Evolutionary conservation across 1,140 invertebrate species (phyloP).

Genomic region (Drosophila watanabei): DNA sequence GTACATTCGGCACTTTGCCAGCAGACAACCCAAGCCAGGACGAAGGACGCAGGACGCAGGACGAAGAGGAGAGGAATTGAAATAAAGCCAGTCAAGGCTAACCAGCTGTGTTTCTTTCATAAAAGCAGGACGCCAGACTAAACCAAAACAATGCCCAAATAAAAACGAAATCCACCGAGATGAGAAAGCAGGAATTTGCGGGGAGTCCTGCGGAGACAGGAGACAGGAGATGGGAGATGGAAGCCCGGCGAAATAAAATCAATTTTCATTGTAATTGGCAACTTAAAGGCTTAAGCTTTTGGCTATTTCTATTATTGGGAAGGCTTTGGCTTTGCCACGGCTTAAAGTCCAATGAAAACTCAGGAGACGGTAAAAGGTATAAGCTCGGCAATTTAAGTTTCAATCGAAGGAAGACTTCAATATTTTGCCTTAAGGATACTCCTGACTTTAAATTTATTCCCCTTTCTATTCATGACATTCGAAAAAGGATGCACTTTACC

Average conservation of each 20-base stretch:
- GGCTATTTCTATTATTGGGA: slow-evolving; percentile 70
- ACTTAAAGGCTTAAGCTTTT: slow-evolving; percentile 72
- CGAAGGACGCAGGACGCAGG: background rate
- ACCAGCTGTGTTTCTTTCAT: slow-evolving; percentile 55
- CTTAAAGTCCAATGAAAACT: slow-evolving; percentile 4
- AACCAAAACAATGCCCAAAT: slow-evolving; percentile 45
- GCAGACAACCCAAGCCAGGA: slow-evolving; percentile 32
- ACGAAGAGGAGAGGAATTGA: too few species aligned
- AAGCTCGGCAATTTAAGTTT: too few species aligned
- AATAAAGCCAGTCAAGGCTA: slow-evolving; percentile 8
- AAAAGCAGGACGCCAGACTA: slow-evolving; percentile 42
- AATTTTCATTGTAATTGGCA: slow-evolving; percentile 82
- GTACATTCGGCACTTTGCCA: slow-evolving; percentile 72
- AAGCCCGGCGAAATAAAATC: slow-evolving; percentile 70
- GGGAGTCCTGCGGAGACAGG: background rate
- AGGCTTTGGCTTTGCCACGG: slow-evolving; percentile 14
- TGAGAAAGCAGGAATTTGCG: slow-evolving; percentile 5
- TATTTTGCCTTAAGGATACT: too few species aligned
- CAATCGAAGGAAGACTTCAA: too few species aligned
- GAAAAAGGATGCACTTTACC: slow-evolving; percentile 38
- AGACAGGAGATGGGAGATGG: background rate
- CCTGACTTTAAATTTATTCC: too few species aligned
- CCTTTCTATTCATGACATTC: too few species aligned
- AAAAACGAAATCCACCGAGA: slow-evolving; percentile 17
- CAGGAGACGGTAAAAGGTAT: too few species aligned